Evolutionary conservation across 2,797 vertebrate genomes (phyloP).

Genomic region (Argyrosomus regius): DNA sequence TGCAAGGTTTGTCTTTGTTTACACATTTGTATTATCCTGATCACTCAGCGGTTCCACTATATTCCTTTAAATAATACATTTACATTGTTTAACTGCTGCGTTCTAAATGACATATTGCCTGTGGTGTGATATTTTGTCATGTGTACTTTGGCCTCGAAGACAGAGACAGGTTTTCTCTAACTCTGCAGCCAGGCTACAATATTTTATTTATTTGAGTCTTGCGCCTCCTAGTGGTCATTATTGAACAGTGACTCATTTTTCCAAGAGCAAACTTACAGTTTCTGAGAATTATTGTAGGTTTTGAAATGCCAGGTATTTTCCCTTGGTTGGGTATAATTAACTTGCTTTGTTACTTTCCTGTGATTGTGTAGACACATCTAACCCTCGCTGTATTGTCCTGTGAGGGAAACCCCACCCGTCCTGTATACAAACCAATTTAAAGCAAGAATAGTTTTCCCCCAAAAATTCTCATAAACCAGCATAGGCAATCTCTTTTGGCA

Average conservation of each 20-base stretch:
- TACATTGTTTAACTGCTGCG: neutral
- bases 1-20: slow-evolving; percentile 77
- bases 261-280: neutral
- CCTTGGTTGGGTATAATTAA: slow-evolving; percentile 33
- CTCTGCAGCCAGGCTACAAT: neutral
- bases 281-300: slow-evolving; percentile 2
- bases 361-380: slow-evolving; percentile 58
- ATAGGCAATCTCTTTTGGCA: neutral
- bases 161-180: slow-evolving; percentile 9
- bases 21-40: neutral
- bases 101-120: neutral
- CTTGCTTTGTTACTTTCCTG: slow-evolving; percentile 68
- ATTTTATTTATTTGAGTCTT: slow-evolving; percentile 50
- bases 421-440: slow-evolving; percentile 49
- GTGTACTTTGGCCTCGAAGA: slow-evolving; percentile 55
- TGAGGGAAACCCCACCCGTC: slow-evolving; percentile 67
- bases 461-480: neutral
- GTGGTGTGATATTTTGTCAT: slow-evolving; percentile 38
- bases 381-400: slow-evolving; percentile 51
- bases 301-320: slow-evolving; percentile 22
- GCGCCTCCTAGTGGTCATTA: slow-evolving; percentile 79
- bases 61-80: neutral
- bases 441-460: slow-evolving; percentile 28
- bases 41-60: neutral
- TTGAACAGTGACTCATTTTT: slow-evolving; percentile 16